Evolutionary conservation across 2,797 vertebrate genomes (phyloP).

Genomic region (Dryobates pubescens): DNA sequence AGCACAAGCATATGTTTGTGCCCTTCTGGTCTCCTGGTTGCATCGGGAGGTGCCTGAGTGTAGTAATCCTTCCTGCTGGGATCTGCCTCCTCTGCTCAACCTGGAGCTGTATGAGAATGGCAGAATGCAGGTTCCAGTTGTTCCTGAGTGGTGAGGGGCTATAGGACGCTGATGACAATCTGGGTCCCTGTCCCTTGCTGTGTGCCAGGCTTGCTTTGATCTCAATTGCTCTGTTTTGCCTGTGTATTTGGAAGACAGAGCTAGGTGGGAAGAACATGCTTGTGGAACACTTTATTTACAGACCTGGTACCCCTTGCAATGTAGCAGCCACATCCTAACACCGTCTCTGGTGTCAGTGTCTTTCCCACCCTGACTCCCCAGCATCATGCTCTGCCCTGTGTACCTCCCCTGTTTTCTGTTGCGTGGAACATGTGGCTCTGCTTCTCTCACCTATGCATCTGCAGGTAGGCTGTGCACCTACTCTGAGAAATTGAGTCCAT

Average conservation of each 20-base stretch:
- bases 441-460: rapidly evolving
- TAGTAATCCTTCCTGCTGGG: background rate
- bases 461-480: rapidly evolving
- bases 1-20: rapidly evolving
- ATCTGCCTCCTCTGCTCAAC: background rate
- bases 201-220: background rate
- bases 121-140: background rate
- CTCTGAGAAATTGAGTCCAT: background rate
- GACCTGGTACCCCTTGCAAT: rapidly evolving
- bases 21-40: background rate
- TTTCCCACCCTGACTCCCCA: rapidly evolving
- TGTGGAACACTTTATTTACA: background rate
- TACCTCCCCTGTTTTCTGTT: background rate
- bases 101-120: background rate
- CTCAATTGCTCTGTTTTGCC: background rate
- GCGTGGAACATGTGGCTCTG: rapidly evolving
- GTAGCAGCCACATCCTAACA: rapidly evolving
- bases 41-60: background rate
- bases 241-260: background rate
- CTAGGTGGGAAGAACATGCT: background rate
- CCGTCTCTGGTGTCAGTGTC: background rate
- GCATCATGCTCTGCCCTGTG: rapidly evolving
- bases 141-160: background rate
- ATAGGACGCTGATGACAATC: background rate
- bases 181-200: background rate